These are phyloP conservation scores for Petromus typicus DNA, from an alignment of 2,113 vertebrate species.

Conservation along the genomic window DNA sequence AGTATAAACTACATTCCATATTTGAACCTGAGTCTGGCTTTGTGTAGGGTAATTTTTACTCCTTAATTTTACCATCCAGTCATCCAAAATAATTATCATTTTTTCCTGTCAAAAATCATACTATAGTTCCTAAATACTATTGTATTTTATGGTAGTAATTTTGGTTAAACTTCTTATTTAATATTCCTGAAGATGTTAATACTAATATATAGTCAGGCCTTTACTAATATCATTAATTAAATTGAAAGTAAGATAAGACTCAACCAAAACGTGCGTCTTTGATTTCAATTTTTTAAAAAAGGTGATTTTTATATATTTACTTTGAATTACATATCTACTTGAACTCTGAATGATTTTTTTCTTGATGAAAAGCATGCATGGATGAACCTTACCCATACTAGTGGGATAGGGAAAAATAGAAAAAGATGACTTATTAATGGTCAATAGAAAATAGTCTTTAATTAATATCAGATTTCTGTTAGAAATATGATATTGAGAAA, in stretches of 20 bases:
- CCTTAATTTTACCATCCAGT: not conserved
- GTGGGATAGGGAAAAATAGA: slow-evolving; percentile 49
- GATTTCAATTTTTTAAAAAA: too few relatives aligned
- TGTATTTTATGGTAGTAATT: not conserved
- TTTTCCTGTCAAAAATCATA: slow-evolving; percentile 1
- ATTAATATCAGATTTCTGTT: slow-evolving; percentile 8
- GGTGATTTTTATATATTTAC: slow-evolving; percentile 48
- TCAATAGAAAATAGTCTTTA: slow-evolving; percentile 41
- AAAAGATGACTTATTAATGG: slow-evolving; percentile 46
- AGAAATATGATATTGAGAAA: not conserved
- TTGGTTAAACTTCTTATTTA: slow-evolving; percentile 17
- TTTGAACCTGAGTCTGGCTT: not conserved
- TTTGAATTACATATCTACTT: slow-evolving; percentile 39
- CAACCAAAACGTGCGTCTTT: slow-evolving; percentile 27
- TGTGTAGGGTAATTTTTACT: not conserved
- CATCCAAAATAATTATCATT: not conserved
- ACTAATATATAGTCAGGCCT: not conserved
- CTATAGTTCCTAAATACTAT: not conserved
- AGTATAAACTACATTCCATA: not conserved
- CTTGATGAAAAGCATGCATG: slow-evolving; percentile 18
- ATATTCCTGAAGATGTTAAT: slow-evolving; percentile 30
- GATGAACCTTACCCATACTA: slow-evolving; percentile 31
- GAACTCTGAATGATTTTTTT: slow-evolving; percentile 26
- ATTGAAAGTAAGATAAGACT: slow-evolving; percentile 48
- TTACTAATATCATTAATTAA: slow-evolving; percentile 42